A percentile compares a stretch with the other conserved stretches of the same genome.
phyloP scores from a whole-genome alignment of 2,888 invertebrate genomes.

The Chaetogeoica ovagalla region DNA sequence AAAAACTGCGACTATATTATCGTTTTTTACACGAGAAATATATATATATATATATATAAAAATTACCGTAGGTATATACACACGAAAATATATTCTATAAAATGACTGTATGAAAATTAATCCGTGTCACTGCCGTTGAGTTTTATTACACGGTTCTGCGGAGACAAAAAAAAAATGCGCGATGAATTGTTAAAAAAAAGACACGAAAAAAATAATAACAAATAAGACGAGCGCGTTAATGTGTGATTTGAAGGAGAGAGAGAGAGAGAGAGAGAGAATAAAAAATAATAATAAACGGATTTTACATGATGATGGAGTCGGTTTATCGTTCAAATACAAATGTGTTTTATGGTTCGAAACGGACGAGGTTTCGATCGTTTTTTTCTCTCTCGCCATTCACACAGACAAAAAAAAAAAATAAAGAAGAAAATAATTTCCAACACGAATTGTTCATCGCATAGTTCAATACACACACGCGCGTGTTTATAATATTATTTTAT shows the following conservation, averaged over 20 bases:
- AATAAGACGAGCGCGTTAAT: background rate
- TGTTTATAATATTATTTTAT: too few relatives aligned
- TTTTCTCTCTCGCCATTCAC: too few relatives aligned
- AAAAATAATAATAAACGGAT: too few relatives aligned
- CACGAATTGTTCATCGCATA: too few relatives aligned
- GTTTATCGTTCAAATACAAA: background rate
- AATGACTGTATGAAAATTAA: slow-evolving; percentile 41
- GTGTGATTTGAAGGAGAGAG: slow-evolving; percentile 25
- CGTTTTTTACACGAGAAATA: slow-evolving; percentile 35
- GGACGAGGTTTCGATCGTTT: too few relatives aligned
- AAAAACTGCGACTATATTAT: slow-evolving; percentile 32
- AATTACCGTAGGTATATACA: background rate
- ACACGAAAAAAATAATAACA: background rate
- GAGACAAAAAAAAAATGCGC: slow-evolving; percentile 10
- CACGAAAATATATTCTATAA: slow-evolving; percentile 1
- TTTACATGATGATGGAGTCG: background rate
- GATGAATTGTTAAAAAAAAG: slow-evolving; percentile 30
- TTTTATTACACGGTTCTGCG: slow-evolving; percentile 21
- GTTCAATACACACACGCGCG: too few relatives aligned
- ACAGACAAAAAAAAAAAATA: too few relatives aligned
- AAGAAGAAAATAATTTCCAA: too few relatives aligned
- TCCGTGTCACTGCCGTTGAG: slow-evolving; percentile 41
- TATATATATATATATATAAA: background rate
- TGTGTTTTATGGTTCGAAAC: slow-evolving; percentile 10
- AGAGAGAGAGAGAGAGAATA: slow-evolving; percentile 12